Base-by-base conservation (phyloP, 2,113 vertebrate species). In the Chionis minor region DNA sequence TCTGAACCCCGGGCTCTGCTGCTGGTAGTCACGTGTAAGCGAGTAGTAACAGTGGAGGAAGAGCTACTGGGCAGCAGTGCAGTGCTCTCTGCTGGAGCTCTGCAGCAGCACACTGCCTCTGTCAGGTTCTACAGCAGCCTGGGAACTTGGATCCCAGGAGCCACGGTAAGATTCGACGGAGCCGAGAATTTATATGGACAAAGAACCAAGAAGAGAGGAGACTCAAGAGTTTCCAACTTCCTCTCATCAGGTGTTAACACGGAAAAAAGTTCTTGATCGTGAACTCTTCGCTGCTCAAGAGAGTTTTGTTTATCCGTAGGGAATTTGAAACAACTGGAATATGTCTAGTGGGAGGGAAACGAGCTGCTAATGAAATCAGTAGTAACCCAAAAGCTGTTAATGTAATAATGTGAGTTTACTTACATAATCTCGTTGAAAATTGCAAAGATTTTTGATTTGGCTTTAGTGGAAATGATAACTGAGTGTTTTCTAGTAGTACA, bases 21-120 rank as follows among this genome's bases (percentile, higher is more conserved):
- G 81, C 47, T 33, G 66, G 21, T 18, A 20, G 69, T 66, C 81
- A 81, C 59, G 7, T 4, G 54, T 24, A 81, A 72, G 63, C 0
- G 2, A 85, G 62, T 3, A 56, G 35, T 20, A 81, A 42, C 45
- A 66, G 32, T 66, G 67, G 33, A 49, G 33, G 63, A 69, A 66
- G 30, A 42, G n/a, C 22, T 74, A 20, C 5, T 12, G 55, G 3
- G 4, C 49, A 45, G 91, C 49, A 56, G 58, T 77, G 81, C 83
- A 72, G 81, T 81, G 91, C 92, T 84, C 88, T 77, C 92, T 95
- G 83, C 94, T 85, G 92, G 80, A 91, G 38, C 35, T 49, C 32
- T 22, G 35, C 0, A 83, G 47, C 8, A 30, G 26, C 63, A 67
- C n/a, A 2, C 16, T 18, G 52, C 7, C 75, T 79, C 73, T 65